A percentile compares a stretch with the other conserved stretches of the same genome.
Evolutionary conservation across 1,140 invertebrate species (phyloP).

Genomic region (Drosophila rufa): DNA sequence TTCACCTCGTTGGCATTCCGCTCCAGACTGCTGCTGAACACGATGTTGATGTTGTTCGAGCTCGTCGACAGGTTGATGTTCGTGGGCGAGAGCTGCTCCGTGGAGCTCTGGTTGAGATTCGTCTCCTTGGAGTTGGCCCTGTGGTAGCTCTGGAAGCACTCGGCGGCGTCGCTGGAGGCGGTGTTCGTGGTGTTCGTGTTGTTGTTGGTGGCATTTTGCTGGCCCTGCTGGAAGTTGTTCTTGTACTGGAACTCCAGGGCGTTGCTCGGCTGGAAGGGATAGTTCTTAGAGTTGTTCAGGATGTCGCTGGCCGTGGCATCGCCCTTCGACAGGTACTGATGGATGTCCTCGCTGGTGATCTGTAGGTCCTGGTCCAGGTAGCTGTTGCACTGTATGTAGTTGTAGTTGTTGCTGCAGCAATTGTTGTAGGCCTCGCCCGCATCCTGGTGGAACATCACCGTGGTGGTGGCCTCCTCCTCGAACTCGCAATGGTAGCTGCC

Average conservation of each 20-base stretch:
- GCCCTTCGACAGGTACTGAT: conserved; percentile 82
- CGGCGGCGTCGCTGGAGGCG: conserved; percentile 70
- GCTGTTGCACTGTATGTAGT: conserved; percentile 83
- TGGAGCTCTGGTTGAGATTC: conserved; percentile 72
- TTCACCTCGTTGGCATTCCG: conserved; percentile 80
- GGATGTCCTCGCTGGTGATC: conserved; percentile 84
- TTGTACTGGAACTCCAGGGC: conserved; percentile 83
- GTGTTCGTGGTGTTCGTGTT: conserved; percentile 72
- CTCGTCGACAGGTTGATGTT: conserved; percentile 83
- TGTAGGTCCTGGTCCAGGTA: conserved; percentile 83
- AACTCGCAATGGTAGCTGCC: conserved; percentile 71
- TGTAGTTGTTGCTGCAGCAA: conserved; percentile 83
- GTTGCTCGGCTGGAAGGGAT: conserved; percentile 83
- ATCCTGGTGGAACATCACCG: conserved; percentile 80
- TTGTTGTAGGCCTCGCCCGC: conserved; percentile 79
- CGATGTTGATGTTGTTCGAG: conserved; percentile 83
- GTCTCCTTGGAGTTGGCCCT: conserved; percentile 75
- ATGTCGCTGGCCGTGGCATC: conserved; percentile 64
- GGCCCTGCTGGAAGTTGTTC: conserved; percentile 79
- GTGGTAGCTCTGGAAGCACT: conserved; percentile 73
- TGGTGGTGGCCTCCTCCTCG: conserved; percentile 83
- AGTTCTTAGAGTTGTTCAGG: conserved; percentile 81
- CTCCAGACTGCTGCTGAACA: conserved; percentile 69
- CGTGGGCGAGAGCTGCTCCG: conserved; percentile 68
- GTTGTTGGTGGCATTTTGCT: conserved; percentile 40